phyloP scores from a whole-genome alignment of 2,888 invertebrate species.

The Chymomyza amoena region DNA sequence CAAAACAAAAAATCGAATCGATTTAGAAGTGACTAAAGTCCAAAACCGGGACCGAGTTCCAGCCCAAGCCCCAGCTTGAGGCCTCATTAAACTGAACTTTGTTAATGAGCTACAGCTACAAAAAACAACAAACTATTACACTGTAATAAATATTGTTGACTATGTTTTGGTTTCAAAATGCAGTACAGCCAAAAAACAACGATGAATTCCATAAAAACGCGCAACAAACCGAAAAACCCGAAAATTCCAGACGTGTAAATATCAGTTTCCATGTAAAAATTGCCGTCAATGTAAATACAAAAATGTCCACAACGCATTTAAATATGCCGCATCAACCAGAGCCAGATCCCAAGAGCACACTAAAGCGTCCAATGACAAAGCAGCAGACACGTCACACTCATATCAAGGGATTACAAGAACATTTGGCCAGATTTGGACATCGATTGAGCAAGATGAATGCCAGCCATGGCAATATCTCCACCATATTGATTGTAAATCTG shows the following conservation, averaged over 20 bases:
- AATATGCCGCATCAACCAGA: constrained; percentile 15
- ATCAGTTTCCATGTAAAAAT: constrained; percentile 64
- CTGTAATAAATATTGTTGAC: neutral
- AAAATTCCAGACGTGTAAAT: constrained; percentile 39
- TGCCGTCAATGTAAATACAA: constrained; percentile 64
- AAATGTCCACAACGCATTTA: constrained; percentile 44
- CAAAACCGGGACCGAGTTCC: too few species aligned
- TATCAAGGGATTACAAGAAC: neutral
- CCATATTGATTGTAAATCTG: constrained; percentile 56
- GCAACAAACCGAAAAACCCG: constrained; percentile 5
- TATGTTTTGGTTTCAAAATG: constrained; percentile 61
- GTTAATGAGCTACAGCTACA: neutral
- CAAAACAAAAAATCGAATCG: too few species aligned
- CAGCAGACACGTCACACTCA: neutral
- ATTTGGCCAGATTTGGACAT: neutral
- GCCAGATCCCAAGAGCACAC: neutral
- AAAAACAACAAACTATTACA: neutral
- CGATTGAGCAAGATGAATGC: neutral
- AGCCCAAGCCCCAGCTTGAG: neutral
- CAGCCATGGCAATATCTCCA: constrained; percentile 44
- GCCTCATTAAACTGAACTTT: too few species aligned
- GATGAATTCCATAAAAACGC: constrained; percentile 3
- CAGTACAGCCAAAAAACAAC: constrained; percentile 25
- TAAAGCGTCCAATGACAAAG: constrained; percentile 2
- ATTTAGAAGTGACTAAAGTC: neutral